Evolutionary conservation across 2,113 vertebrate genomes (phyloP).

Genomic region (Stigmatopora argus): DNA sequence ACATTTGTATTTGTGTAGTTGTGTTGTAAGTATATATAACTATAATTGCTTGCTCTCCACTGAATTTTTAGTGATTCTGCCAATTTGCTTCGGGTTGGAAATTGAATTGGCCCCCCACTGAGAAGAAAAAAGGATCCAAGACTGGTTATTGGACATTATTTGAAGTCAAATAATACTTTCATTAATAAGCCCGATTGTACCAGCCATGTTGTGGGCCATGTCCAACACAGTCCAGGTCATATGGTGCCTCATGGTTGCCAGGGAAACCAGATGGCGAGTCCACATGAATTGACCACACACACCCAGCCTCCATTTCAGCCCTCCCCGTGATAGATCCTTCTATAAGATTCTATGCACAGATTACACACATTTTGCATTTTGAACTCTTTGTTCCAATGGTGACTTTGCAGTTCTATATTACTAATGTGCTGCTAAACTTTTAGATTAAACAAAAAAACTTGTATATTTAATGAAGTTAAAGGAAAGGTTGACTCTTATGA

Average conservation of each 20-base stretch:
- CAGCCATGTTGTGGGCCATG: not conserved
- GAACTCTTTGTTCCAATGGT: no score
- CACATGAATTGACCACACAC: constrained; percentile 30
- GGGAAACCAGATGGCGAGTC: constrained; percentile 50
- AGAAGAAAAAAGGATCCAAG: not conserved
- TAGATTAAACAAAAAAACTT: no score
- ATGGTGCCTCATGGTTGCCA: constrained; percentile 34
- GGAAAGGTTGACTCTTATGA: no score
- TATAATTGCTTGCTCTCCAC: not conserved
- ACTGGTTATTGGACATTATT: not conserved
- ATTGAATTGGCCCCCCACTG: not conserved
- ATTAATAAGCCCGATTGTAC: not conserved
- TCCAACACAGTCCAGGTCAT: constrained; percentile 33
- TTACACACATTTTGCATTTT: no score
- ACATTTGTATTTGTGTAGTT: not conserved
- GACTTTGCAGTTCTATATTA: no score
- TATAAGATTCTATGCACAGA: no score
- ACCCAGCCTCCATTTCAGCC: constrained; percentile 19
- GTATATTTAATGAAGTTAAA: no score
- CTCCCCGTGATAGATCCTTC: constrained; percentile 5
- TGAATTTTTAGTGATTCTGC: not conserved
- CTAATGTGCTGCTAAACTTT: no score
- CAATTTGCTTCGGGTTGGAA: not conserved
- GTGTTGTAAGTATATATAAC: not conserved
- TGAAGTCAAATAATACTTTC: not conserved